phyloP scores from a whole-genome alignment of 2,797 vertebrate species.

The Chaetodon trifasciatus region DNA sequence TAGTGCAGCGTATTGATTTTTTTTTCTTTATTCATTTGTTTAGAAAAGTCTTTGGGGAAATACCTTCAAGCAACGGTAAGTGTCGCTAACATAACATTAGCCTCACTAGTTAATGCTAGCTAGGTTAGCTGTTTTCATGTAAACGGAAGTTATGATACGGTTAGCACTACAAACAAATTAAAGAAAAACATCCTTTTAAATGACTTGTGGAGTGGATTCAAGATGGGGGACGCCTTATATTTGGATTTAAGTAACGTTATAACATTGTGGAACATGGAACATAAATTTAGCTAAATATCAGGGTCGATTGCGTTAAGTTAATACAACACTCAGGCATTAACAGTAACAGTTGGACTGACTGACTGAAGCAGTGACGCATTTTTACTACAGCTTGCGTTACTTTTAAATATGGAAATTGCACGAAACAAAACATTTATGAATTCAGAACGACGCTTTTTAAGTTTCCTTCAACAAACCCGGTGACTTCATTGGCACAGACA shows the following conservation, averaged over 20 bases:
- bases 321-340: neutral
- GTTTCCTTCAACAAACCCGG: neutral
- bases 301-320: neutral
- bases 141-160: too few relatives aligned
- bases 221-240: neutral
- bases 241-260: neutral
- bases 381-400: neutral
- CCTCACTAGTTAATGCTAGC: neutral
- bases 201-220: neutral
- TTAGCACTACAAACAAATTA: too few relatives aligned
- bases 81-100: neutral
- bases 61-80: neutral
- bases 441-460: neutral
- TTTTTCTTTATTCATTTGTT: neutral
- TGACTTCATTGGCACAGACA: neutral
- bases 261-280: neutral
- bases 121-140: too few relatives aligned
- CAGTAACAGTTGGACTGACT: neutral
- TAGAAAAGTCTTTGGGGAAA: neutral
- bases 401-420: neutral
- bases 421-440: neutral
- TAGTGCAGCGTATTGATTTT: neutral
- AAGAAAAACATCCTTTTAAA: too few relatives aligned
- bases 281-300: neutral
- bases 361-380: neutral